These are phyloP conservation scores for Sabatieria punctata DNA, from an alignment of 2,888 invertebrate genomes.

Conservation along the genomic window DNA sequence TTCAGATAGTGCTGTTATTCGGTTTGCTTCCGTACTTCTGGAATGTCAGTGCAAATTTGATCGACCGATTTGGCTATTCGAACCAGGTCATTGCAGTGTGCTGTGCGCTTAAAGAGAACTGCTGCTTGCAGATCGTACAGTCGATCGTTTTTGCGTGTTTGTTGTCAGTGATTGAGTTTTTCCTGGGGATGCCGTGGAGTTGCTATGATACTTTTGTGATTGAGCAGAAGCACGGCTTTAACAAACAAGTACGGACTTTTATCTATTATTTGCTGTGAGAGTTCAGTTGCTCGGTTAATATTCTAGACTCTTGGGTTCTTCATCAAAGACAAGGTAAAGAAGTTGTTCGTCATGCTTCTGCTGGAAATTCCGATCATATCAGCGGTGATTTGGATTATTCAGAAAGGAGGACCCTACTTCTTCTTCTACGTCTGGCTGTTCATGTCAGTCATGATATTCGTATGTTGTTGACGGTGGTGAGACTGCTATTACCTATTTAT, in stretches of 20 bases:
- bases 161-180: slow-evolving; percentile 49
- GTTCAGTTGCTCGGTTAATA: too few species aligned
- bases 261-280: not conserved
- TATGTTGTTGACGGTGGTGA: slow-evolving; percentile 19
- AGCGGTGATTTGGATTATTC: slow-evolving; percentile 43
- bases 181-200: slow-evolving; percentile 60
- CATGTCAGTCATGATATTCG: slow-evolving; percentile 56
- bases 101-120: too few species aligned
- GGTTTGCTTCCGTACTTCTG: slow-evolving; percentile 47
- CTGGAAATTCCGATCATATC: slow-evolving; percentile 63
- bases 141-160: slow-evolving; percentile 61
- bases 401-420: slow-evolving; percentile 81
- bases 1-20: slow-evolving; percentile 30
- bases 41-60: slow-evolving; percentile 48
- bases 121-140: slow-evolving; percentile 38
- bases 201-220: slow-evolving; percentile 75
- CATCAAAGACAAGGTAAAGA: slow-evolving; percentile 72
- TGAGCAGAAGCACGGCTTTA: slow-evolving; percentile 90
- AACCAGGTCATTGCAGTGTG: slow-evolving; percentile 26
- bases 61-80: slow-evolving; percentile 31
- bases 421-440: slow-evolving; percentile 93
- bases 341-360: slow-evolving; percentile 51
- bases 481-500: not conserved
- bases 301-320: slow-evolving; percentile 68
- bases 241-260: slow-evolving; percentile 52